Conservation (phyloP, 2,113 vertebrate genomes). For the Isurus oxyrinchus region DNA sequence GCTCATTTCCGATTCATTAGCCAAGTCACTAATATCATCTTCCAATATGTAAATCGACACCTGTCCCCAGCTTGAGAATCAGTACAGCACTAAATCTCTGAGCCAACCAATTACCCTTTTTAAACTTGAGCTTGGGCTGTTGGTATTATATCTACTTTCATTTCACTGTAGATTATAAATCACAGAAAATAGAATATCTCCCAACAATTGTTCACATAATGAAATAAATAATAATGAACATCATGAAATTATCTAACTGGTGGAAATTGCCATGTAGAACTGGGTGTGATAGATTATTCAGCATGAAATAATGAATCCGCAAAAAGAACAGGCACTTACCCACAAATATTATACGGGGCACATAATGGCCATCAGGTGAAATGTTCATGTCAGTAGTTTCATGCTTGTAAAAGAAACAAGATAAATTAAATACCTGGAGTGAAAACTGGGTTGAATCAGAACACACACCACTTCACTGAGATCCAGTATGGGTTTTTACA, state of each 20-base stretch:
- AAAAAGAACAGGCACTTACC: slow-evolving; percentile 55
- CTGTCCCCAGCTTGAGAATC: not conserved
- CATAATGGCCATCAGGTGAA: slow-evolving; percentile 76
- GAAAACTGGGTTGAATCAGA: slow-evolving; percentile 10
- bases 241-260: not conserved
- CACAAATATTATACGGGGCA: slow-evolving; percentile 81
- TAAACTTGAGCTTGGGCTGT: not conserved
- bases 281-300: not conserved
- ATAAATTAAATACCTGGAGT: not conserved
- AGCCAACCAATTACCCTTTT: not conserved
- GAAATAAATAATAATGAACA: not conserved
- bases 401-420: slow-evolving; percentile 54
- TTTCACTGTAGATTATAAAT: not conserved
- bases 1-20: not conserved
- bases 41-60: not conserved
- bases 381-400: slow-evolving; percentile 73
- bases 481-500: not conserved
- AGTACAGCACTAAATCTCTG: not conserved
- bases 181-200: not conserved
- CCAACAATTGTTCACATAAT: not conserved
- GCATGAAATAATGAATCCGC: not conserved
- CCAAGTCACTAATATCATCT: not conserved
- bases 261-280: not conserved
- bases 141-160: not conserved
- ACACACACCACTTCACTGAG: not conserved